phyloP scores from a whole-genome alignment of 2,113 vertebrate species.

The Gnathochromis pfefferi region DNA sequence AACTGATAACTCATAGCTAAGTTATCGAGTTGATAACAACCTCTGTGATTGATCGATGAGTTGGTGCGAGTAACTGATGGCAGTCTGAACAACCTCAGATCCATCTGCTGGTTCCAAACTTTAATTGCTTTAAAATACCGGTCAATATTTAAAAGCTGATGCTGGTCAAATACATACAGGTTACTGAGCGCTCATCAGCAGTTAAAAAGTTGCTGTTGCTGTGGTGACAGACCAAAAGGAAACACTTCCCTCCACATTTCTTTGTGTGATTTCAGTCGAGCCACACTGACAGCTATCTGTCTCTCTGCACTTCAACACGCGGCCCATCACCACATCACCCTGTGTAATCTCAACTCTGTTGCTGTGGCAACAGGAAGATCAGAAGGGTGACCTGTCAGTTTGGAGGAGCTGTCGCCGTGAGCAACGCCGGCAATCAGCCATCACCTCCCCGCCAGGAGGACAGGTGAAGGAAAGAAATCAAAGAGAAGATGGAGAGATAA shows the following conservation, averaged over 20 bases:
- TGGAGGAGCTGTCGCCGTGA: background rate
- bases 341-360: background rate
- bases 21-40: background rate
- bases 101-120: background rate
- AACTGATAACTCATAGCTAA: background rate
- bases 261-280: background rate
- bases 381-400: background rate
- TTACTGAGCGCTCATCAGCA: background rate
- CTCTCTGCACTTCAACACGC: background rate
- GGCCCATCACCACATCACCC: background rate
- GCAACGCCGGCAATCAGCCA: background rate
- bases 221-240: background rate
- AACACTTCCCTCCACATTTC: background rate
- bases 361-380: background rate
- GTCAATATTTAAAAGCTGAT: background rate
- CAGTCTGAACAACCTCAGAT: background rate
- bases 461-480: background rate
- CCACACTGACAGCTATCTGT: background rate
- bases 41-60: background rate
- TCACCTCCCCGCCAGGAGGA: background rate
- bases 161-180: background rate
- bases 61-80: background rate
- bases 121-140: background rate
- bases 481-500: background rate
- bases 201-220: background rate